phyloP scores from a whole-genome alignment of 2,113 vertebrate genomes.

The Sylvilagus bachmani region DNA sequence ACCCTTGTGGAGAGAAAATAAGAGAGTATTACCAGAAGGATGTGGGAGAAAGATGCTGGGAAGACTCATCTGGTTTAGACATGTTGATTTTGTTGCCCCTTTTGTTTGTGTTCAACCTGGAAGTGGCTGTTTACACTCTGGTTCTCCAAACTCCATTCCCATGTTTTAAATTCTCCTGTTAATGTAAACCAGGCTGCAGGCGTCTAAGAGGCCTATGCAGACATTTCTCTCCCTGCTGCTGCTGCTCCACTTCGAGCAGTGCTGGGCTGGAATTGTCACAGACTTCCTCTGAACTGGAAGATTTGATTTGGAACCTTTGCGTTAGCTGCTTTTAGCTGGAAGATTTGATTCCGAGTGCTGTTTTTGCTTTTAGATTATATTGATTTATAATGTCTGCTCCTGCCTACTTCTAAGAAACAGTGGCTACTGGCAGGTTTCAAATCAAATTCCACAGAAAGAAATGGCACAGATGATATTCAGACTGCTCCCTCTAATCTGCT shows the following conservation, averaged over 20 bases:
- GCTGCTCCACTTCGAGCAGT: neutral
- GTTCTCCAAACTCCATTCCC: slow-evolving; percentile 5
- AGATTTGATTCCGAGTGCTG: slow-evolving; percentile 67
- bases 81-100: neutral
- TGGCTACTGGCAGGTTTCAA: slow-evolving; percentile 55
- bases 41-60: slow-evolving; percentile 12
- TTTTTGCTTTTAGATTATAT: slow-evolving; percentile 64
- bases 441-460: slow-evolving; percentile 34
- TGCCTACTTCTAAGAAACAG: slow-evolving; percentile 60
- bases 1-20: neutral
- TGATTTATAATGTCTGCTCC: slow-evolving; percentile 58
- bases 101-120: neutral
- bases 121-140: neutral
- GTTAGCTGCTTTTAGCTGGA: slow-evolving; percentile 19
- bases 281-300: slow-evolving; percentile 43
- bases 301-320: slow-evolving; percentile 35
- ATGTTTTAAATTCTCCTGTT: slow-evolving; percentile 2
- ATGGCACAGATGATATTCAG: slow-evolving; percentile 9
- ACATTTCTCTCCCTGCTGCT: neutral
- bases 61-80: neutral
- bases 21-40: neutral
- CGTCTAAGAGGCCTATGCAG: neutral
- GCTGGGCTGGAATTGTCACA: neutral
- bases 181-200: neutral
- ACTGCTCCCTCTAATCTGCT: neutral